Base-by-base conservation (phyloP, 2,888 invertebrate genomes). In the Hedya salicella region DNA sequence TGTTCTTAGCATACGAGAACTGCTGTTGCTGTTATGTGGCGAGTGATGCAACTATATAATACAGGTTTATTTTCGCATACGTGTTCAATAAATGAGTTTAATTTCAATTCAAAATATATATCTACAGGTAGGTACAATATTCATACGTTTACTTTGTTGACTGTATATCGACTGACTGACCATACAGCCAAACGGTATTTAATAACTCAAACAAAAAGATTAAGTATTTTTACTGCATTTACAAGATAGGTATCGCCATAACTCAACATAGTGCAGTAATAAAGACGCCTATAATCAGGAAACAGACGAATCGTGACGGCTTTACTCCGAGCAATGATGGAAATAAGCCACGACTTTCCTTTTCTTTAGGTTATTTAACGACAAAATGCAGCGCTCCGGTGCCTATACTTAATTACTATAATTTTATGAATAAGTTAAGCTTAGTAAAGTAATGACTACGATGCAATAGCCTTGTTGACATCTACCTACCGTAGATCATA, bases 1-100 rank as follows among this genome's bases (percentile, higher is more conserved):
- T 89, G 86, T 88, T 78, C 82, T 79, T 81, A 77, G 72, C 74
- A 73, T 75, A 82, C 78, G 76, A 81, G 79, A 82, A 80, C 76
- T 66, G 71, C 69, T n/a, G 25, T 25, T 25, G 25, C 25, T 71
- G 80, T 85, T 87, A 85, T 84, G 80, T 85, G 73, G 80, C 76
- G 63, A 42, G 66, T 85, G 78, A 82, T 77, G 84, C 80, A 85
- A 84, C 74, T 46, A 40, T 49, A 39, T 61, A 17, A 30, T 61
- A 49, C 60, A 53, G 65, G 53, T 53, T 48, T 53, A 50, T 60
- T 52, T 21, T 39, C 52, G 65, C 19, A 48, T 32, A 46, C 30
- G 17, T 56, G 32, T 30, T 53, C 25, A 17, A 46, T 48, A 60
- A 48, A 53, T 39, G n/a, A 59, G 42, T 64, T 13, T 53, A 42